phyloP scores from a whole-genome alignment of 2,113 vertebrate genomes.

The Atlantisia rogersi region DNA sequence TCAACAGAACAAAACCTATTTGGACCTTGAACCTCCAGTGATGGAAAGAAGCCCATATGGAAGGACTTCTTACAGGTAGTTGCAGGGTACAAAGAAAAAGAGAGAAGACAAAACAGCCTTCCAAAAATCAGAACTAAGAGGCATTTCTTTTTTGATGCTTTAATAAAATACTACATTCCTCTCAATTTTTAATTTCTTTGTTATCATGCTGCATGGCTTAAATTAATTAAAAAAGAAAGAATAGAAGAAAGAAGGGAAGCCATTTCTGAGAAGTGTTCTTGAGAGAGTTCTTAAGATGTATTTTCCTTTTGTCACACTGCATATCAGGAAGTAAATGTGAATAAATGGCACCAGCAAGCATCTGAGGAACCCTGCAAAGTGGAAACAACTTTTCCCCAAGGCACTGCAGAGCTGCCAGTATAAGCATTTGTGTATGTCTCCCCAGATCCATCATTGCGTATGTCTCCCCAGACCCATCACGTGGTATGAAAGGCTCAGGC shows the following conservation, averaged over 20 bases:
- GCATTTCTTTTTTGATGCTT: background rate
- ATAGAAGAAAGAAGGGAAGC: background rate
- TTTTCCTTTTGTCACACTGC: background rate
- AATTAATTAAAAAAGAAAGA: background rate
- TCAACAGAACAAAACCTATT: background rate
- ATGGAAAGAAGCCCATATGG: background rate
- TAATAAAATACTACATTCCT: background rate
- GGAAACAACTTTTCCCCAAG: conserved; percentile 3
- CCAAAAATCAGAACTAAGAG: background rate
- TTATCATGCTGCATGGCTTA: background rate
- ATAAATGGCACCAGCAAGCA: background rate
- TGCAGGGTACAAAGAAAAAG: background rate
- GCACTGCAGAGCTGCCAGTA: background rate
- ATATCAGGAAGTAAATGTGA: background rate
- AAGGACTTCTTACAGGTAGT: background rate
- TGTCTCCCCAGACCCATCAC: background rate
- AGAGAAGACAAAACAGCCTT: background rate
- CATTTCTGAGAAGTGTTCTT: background rate
- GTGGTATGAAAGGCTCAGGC: background rate
- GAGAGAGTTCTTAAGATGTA: background rate
- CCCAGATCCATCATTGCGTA: background rate
- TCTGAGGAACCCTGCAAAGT: background rate
- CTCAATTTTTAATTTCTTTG: background rate
- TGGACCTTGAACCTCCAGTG: background rate
- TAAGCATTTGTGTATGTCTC: background rate